These are phyloP conservation scores for Fistularia tabacaria DNA, from an alignment of 2,797 vertebrate species.

Conservation along the genomic window DNA sequence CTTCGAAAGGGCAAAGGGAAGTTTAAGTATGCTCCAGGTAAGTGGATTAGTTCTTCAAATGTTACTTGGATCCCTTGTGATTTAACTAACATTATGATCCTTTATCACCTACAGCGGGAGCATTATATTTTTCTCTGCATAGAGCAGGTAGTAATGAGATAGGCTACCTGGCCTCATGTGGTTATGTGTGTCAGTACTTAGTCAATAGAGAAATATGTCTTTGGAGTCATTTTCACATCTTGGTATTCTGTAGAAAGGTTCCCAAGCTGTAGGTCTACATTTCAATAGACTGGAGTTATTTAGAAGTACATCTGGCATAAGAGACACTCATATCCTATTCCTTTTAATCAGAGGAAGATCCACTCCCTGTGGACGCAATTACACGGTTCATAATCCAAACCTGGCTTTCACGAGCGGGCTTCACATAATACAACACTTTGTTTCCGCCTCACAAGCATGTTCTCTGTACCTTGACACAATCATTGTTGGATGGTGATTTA, in stretches of 20 bases:
- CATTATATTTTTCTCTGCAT: too few relatives aligned
- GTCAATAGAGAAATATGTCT: too few relatives aligned
- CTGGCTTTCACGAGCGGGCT: conserved; percentile 27
- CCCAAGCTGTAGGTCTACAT: conserved; percentile 8
- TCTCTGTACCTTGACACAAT: conserved; percentile 11
- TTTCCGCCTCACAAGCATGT: conserved; percentile 26
- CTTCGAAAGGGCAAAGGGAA: conserved; percentile 12
- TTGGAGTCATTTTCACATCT: not conserved
- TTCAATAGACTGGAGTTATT: conserved; percentile 25
- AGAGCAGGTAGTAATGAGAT: too few relatives aligned
- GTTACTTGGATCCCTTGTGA: conserved; percentile 39
- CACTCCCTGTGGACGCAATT: conserved; percentile 62
- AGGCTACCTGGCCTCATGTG: too few relatives aligned
- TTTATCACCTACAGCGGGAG: conserved; percentile 27
- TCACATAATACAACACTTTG: conserved; percentile 15
- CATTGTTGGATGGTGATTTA: conserved; percentile 18
- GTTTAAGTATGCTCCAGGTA: conserved; percentile 12
- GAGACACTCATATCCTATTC: conserved; percentile 52
- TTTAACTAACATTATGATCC: conserved; percentile 40
- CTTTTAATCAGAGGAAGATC: conserved; percentile 56
- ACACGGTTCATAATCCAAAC: conserved; percentile 55
- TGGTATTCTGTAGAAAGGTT: not conserved
- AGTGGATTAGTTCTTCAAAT: conserved; percentile 50
- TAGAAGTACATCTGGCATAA: conserved; percentile 14
- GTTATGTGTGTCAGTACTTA: too few relatives aligned